Conservation (phyloP, 2,113 vertebrate species). For the Haemorhous mexicanus region DNA sequence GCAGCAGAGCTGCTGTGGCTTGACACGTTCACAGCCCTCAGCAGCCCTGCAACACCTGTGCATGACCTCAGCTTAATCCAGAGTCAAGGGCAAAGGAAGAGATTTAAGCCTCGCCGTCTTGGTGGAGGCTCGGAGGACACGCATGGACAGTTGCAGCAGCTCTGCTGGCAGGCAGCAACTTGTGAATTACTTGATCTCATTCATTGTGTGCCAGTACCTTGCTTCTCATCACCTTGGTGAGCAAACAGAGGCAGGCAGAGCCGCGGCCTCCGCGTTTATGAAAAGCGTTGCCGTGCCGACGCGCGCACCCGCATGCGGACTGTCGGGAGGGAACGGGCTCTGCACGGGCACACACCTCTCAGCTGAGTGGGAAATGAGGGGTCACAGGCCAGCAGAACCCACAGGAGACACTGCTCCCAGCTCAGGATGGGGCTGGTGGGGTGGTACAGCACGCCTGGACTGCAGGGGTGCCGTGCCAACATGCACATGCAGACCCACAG, state of each 20-base stretch:
- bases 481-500: accelerated
- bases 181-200: conserved; percentile 36
- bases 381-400: background rate
- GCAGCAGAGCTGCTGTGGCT: background rate
- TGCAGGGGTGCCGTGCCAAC: background rate
- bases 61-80: background rate
- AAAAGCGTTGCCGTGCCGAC: background rate
- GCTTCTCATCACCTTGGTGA: conserved; percentile 53
- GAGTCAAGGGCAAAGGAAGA: background rate
- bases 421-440: background rate
- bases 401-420: background rate
- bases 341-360: background rate
- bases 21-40: background rate
- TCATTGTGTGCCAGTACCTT: conserved; percentile 15
- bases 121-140: background rate
- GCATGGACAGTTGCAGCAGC: background rate
- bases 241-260: conserved; percentile 42
- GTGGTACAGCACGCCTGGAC: background rate
- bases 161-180: conserved; percentile 46
- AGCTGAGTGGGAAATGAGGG: background rate
- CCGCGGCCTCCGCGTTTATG: background rate
- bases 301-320: background rate
- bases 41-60: background rate
- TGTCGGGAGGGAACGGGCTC: background rate
- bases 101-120: background rate